phyloP scores from a whole-genome alignment of 2,888 invertebrate species.

The Taphrorychus bicolor region DNA sequence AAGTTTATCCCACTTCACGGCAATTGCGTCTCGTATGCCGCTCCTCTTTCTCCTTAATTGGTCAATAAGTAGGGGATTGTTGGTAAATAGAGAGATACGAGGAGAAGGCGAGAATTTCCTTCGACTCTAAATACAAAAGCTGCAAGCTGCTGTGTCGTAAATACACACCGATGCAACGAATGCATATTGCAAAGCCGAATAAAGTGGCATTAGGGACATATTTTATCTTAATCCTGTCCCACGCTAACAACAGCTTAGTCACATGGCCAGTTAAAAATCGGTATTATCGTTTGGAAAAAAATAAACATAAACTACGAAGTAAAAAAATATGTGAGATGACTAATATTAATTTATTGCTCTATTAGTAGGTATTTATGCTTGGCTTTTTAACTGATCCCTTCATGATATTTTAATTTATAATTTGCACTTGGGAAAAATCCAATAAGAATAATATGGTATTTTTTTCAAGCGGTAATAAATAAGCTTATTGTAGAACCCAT shows the following conservation, averaged over 20 bases:
- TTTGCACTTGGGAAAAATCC: too few species aligned
- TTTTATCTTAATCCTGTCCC: constrained; percentile 30
- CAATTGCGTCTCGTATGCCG: constrained; percentile 22
- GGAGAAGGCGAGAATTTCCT: background rate
- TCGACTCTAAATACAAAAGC: constrained; percentile 2
- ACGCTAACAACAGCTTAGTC: constrained; percentile 11
- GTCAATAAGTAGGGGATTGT: background rate
- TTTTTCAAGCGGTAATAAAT: too few species aligned
- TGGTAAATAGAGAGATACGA: background rate
- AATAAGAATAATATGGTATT: too few species aligned
- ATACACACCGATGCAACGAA: constrained; percentile 13
- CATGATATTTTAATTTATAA: too few species aligned
- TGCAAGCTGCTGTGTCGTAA: background rate
- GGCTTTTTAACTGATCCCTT: too few species aligned
- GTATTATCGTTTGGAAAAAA: too few species aligned
- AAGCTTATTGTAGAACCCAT: too few species aligned
- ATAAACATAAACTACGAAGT: too few species aligned
- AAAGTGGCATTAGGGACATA: constrained; percentile 24
- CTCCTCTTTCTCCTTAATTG: constrained; percentile 10
- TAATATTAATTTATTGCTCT: too few species aligned
- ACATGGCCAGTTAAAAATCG: too few species aligned
- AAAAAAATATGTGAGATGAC: too few species aligned
- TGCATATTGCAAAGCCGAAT: constrained; percentile 20
- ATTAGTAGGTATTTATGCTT: too few species aligned
- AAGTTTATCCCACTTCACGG: constrained; percentile 29